Conservation (phyloP, 1,140 invertebrate species). For the Dermatophagoides farinae region DNA sequence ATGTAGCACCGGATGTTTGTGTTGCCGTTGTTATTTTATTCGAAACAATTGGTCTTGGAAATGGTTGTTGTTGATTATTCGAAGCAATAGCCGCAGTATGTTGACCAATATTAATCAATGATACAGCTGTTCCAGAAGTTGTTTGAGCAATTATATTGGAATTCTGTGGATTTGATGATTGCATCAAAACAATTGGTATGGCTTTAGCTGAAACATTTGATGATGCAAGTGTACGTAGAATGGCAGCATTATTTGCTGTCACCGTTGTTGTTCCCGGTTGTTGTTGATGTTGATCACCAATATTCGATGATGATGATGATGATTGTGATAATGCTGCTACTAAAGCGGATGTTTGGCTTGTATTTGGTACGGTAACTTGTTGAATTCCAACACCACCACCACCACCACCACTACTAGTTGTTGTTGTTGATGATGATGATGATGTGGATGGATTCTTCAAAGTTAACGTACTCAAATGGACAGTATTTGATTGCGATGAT, state of each 20-base stretch:
- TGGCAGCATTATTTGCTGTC: neutral
- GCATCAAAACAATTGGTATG: neutral
- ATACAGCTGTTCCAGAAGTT: neutral
- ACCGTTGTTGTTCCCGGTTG: neutral
- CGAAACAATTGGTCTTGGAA: neutral
- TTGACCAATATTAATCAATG: neutral
- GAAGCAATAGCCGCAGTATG: neutral
- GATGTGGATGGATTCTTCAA: neutral
- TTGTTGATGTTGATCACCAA: neutral
- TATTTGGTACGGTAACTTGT: no score
- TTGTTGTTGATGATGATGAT: no score
- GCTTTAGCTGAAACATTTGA: neutral
- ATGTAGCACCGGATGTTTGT: neutral
- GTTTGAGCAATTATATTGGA: neutral
- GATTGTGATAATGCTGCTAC: slow-evolving; percentile 2
- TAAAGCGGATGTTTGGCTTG: neutral
- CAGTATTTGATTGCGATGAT: neutral
- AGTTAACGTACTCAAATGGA: neutral
- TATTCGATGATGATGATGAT: neutral
- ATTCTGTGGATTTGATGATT: neutral
- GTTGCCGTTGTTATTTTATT: neutral
- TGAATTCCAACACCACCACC: no score
- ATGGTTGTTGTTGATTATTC: neutral
- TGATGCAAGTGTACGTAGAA: neutral
- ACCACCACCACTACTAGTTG: no score